Percentiles rank a stretch among this genome's conserved stretches.
phyloP scores from a whole-genome alignment of 1,140 invertebrate genomes.

The Adelges cooleyi region DNA sequence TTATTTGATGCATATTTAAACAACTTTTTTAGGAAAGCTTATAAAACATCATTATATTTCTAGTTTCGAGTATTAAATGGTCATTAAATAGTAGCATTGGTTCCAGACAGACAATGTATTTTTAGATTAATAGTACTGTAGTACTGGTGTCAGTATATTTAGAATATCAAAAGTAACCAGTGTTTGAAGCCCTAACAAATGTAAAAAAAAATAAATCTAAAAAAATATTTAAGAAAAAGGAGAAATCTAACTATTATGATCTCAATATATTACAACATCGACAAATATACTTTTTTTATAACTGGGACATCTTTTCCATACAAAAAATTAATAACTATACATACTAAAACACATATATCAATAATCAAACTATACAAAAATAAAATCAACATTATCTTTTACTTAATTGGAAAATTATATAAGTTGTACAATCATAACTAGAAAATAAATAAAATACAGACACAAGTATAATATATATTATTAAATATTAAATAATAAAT shows the following conservation, averaged over 20 bases:
- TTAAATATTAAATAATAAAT: not conserved
- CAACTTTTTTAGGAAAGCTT: too few relatives aligned
- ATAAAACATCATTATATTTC: too few relatives aligned
- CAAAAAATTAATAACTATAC: conserved; percentile 14
- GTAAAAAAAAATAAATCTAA: too few relatives aligned
- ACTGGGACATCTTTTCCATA: conserved; percentile 12
- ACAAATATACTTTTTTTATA: not conserved
- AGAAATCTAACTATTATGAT: conserved; percentile 8
- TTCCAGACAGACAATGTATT: too few relatives aligned
- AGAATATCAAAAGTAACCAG: too few relatives aligned
- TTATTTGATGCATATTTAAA: too few relatives aligned
- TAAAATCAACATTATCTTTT: conserved; percentile 21
- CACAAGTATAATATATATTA: not conserved
- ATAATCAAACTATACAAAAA: conserved; percentile 26
- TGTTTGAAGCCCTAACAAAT: too few relatives aligned
- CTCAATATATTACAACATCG: conserved; percentile 13
- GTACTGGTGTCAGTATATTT: too few relatives aligned
- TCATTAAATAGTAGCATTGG: too few relatives aligned
- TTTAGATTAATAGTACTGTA: too few relatives aligned
- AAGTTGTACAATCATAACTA: conserved; percentile 14
- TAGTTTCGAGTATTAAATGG: too few relatives aligned
- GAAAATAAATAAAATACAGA: conserved; percentile 19
- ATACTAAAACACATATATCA: conserved; percentile 20
- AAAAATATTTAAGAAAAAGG: too few relatives aligned
- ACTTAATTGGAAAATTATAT: conserved; percentile 10